These are phyloP conservation scores for Drosophila persimilis DNA, from an alignment of 1,140 invertebrate genomes.

Conservation along the genomic window DNA sequence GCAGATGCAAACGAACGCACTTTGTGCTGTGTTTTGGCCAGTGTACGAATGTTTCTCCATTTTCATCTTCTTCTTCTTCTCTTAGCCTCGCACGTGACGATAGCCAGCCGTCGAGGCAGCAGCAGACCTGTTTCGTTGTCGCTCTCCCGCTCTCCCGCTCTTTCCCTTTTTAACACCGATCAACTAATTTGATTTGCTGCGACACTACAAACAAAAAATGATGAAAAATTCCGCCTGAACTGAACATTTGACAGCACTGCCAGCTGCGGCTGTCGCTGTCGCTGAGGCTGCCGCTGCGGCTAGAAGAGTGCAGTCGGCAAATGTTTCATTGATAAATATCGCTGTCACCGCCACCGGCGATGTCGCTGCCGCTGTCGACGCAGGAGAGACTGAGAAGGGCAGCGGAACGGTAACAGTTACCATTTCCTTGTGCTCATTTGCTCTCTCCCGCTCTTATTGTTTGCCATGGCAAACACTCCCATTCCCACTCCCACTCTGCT, in stretches of 20 bases:
- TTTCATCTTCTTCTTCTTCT: constrained; percentile 2
- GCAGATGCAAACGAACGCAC: too few relatives aligned
- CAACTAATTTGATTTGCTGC: constrained; percentile 67
- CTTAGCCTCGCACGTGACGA: constrained; percentile 41
- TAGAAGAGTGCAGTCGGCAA: constrained; percentile 43
- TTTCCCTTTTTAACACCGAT: constrained; percentile 46
- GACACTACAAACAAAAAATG: constrained; percentile 24
- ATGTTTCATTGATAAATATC: constrained; percentile 71
- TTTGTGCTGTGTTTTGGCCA: too few relatives aligned
- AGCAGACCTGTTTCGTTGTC: constrained; percentile 46
- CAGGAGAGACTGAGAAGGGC: neutral
- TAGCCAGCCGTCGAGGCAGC: neutral
- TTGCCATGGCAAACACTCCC: too few relatives aligned
- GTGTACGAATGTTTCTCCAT: too few relatives aligned
- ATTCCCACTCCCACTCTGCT: too few relatives aligned
- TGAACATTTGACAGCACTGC: neutral
- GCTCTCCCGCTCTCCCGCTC: constrained; percentile 1
- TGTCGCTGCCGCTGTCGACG: constrained; percentile 1
- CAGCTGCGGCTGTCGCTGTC: neutral
- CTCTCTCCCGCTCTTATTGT: neutral
- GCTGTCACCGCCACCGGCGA: constrained; percentile 2
- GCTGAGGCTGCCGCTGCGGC: neutral
- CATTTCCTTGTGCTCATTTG: constrained; percentile 1
- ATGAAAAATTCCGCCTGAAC: constrained; percentile 38
- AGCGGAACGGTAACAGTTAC: neutral